Evolutionary conservation across 1,140 invertebrate species (phyloP).

Genomic region (Nymphalis io): DNA sequence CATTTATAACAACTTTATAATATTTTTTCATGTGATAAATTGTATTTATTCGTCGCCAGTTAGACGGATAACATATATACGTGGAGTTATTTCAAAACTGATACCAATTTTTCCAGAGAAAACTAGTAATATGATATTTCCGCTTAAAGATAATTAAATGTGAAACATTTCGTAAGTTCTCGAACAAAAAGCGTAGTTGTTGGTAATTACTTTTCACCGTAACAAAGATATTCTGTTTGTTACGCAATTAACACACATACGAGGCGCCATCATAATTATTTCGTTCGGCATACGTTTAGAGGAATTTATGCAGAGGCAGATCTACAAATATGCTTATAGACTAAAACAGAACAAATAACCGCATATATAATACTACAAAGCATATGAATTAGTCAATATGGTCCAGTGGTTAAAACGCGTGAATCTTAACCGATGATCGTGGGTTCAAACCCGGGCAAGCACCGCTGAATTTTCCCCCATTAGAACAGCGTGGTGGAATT

Average conservation of each 20-base stretch:
- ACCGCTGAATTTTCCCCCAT: too few relatives aligned
- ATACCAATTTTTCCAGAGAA: background rate
- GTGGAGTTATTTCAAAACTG: background rate
- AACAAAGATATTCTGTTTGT: conserved; percentile 5
- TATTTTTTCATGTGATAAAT: too few relatives aligned
- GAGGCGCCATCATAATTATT: background rate
- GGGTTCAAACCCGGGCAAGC: too few relatives aligned
- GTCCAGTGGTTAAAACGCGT: too few relatives aligned
- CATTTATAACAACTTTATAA: too few relatives aligned
- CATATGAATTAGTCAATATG: too few relatives aligned
- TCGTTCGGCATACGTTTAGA: background rate
- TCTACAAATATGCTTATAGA: background rate
- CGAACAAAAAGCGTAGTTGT: background rate
- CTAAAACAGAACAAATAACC: background rate
- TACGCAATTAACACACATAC: background rate
- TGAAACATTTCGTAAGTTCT: background rate
- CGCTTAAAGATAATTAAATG: conserved; percentile 14
- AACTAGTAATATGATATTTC: conserved; percentile 5
- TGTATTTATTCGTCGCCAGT: too few relatives aligned
- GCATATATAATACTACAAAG: too few relatives aligned
- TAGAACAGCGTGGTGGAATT: too few relatives aligned
- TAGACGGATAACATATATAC: too few relatives aligned
- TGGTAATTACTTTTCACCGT: background rate
- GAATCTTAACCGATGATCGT: too few relatives aligned
- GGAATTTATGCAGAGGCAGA: background rate